Percentiles rank a stretch among this genome's conserved stretches.
phyloP scores from a whole-genome alignment of 1,140 invertebrate species.

The Steinernema khuongi region DNA sequence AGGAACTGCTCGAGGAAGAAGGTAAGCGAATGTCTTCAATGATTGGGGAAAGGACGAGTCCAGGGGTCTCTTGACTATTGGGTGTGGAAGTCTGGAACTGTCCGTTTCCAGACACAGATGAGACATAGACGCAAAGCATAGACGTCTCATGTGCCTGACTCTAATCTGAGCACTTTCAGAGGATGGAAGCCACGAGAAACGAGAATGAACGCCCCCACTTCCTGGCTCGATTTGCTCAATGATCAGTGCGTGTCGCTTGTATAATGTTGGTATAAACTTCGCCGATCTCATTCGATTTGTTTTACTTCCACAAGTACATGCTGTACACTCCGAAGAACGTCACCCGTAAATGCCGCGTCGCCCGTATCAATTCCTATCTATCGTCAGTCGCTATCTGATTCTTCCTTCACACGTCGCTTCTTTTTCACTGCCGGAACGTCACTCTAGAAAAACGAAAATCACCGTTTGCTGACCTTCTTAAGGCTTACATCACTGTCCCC shows the following conservation, averaged over 20 bases:
- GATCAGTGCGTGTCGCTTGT: background rate
- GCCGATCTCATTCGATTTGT: background rate
- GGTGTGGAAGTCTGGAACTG: too few species aligned
- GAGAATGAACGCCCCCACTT: slow-evolving; percentile 13
- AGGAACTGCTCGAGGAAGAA: slow-evolving; percentile 12
- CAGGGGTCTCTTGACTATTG: too few species aligned
- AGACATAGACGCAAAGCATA: too few species aligned
- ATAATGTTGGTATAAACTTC: background rate
- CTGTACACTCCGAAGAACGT: background rate
- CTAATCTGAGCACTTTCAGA: slow-evolving; percentile 7
- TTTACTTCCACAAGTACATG: background rate
- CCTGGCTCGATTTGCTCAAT: background rate
- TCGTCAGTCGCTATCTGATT: background rate
- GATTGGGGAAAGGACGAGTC: too few species aligned
- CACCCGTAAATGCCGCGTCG: background rate
- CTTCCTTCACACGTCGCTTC: background rate
- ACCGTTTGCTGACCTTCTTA: background rate
- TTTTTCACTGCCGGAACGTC: background rate
- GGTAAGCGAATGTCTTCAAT: too few species aligned
- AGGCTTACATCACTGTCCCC: background rate
- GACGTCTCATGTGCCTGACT: too few species aligned
- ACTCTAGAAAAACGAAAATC: background rate
- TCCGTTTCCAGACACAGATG: too few species aligned
- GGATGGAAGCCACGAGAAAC: slow-evolving; percentile 27
- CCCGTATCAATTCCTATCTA: background rate